Base-by-base conservation (phyloP, 2,113 vertebrate species). In the Manacus vitellinus region DNA sequence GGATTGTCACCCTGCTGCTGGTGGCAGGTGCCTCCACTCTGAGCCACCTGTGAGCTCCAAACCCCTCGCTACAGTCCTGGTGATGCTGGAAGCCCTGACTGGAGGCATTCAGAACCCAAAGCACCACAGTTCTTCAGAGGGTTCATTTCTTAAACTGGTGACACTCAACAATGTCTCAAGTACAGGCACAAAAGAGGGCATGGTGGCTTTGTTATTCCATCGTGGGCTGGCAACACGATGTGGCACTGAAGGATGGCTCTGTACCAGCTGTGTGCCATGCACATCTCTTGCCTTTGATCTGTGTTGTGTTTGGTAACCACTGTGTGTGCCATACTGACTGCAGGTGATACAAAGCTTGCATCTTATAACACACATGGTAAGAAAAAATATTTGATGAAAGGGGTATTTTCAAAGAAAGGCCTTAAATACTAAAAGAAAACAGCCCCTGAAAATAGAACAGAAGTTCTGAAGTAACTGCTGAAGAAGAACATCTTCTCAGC, bases 231-330 rank as follows among this genome's bases (percentile, higher is more conserved):
- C 46, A 52, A 7, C 1, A 2, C 0, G 0, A 0, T 17, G 31
- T 52, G 61, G 41, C 16, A 4, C 24, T 4, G 4, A 31, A 62
- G 71, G 33, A 12, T 4, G 5, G 10, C 17, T 76, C 35, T 22
- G 2, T 49, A 8, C 19, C 0, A 0, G 14, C 28, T 55, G 2
- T 0, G 0, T 16, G 35, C 30, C n/a, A 10, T 1, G 0, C 27
- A 2, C 1, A 0, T 39, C 1, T 2, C 67, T 14, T 43, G n/a
- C 59, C 20, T 63, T 66, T 58, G 22, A 4, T 39, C 14, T 33
- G 6, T 24, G 6, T 31, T 24, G 13, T 44, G 28, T 27, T 51
- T 58, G n/a, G 12, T 87, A 30, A 25, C 23, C 3, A 4, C 23
- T 41, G 14, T 1, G 24, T 58, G 51, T 84, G 68, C 21, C 21